phyloP scores from a whole-genome alignment of 1,140 invertebrate species.

The Heliothis subflexa region DNA sequence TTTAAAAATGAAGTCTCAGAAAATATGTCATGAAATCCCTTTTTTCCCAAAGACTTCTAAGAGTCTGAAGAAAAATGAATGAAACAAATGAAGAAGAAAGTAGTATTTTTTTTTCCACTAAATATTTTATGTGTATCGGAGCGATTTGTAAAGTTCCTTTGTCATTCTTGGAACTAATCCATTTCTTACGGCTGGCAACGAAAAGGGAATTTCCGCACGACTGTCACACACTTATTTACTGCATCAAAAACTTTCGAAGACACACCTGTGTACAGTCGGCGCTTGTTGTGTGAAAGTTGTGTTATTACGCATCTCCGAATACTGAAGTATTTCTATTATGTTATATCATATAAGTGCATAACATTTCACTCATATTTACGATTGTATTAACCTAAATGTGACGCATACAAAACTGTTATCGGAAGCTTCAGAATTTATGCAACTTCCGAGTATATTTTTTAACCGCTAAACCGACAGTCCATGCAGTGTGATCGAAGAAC shows the following conservation, averaged over 20 bases:
- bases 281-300: constrained; percentile 32
- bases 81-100: too few relatives aligned
- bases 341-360: constrained; percentile 19
- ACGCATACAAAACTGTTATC: not conserved
- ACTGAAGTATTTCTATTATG: constrained; percentile 28
- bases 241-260: constrained; percentile 39
- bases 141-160: constrained; percentile 23
- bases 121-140: not conserved
- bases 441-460: not conserved
- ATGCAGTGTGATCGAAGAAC: too few relatives aligned
- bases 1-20: too few relatives aligned
- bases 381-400: constrained; percentile 10
- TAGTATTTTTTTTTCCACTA: too few relatives aligned
- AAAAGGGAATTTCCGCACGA: constrained; percentile 1
- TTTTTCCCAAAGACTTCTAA: not conserved
- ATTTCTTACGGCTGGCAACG: constrained; percentile 4
- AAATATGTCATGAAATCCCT: too few relatives aligned
- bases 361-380: constrained; percentile 14
- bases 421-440: not conserved
- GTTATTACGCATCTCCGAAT: constrained; percentile 12
- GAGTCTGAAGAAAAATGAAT: too few relatives aligned
- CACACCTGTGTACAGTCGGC: constrained; percentile 30
- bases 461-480: too few relatives aligned
- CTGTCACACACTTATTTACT: constrained; percentile 38
- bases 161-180: constrained; percentile 27